Evolutionary conservation across 2,888 invertebrate species (phyloP).

Genomic region (Rhopalosiphum nymphaeae): DNA sequence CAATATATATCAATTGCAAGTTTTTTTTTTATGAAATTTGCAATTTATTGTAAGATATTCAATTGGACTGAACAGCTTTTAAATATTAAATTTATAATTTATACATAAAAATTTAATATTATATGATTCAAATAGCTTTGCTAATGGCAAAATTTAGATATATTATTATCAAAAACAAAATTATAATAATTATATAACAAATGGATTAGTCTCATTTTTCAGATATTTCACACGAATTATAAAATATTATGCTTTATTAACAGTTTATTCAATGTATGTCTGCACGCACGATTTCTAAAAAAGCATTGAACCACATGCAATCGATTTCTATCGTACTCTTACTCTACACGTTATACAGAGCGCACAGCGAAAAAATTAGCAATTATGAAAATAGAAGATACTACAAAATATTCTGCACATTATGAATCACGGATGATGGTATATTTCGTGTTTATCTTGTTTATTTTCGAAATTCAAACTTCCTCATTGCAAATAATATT

Average conservation of each 20-base stretch:
- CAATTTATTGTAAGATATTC: background rate
- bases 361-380: background rate
- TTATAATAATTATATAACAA: constrained; percentile 22
- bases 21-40: background rate
- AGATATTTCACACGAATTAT: background rate
- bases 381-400: background rate
- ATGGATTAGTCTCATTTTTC: background rate
- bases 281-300: constrained; percentile 52
- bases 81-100: background rate
- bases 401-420: background rate
- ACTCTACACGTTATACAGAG: constrained; percentile 32
- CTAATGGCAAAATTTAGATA: background rate
- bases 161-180: constrained; percentile 16
- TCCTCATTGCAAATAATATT: background rate
- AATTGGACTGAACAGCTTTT: background rate
- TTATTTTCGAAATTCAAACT: background rate
- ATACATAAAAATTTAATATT: background rate
- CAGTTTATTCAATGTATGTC: constrained; percentile 31
- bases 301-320: constrained; percentile 40
- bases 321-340: constrained; percentile 55
- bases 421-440: background rate
- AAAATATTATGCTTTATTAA: constrained; percentile 44
- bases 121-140: background rate
- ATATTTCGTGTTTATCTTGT: background rate
- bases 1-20: background rate